These are phyloP conservation scores for Drosophila yakuba DNA, from an alignment of 1,140 invertebrate species.

Conservation along the genomic window DNA sequence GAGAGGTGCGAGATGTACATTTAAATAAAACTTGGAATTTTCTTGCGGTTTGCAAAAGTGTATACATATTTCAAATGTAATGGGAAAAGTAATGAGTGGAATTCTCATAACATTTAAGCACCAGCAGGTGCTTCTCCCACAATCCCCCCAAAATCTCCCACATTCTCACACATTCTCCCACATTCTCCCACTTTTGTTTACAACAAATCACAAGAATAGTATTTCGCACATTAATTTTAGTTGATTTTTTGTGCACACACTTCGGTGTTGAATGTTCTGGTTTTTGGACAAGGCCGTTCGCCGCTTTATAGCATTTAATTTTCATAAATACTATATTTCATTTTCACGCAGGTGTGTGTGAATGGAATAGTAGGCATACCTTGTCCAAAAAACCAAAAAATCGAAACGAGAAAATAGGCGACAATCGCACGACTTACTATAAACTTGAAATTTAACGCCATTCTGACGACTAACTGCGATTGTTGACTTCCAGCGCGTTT, in stretches of 20 bases:
- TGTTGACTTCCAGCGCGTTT: slow-evolving; percentile 73
- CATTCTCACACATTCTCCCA: neutral
- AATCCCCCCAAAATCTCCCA: neutral
- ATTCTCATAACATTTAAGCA: neutral
- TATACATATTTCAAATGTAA: neutral
- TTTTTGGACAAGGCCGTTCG: slow-evolving; percentile 38
- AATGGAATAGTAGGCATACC: neutral
- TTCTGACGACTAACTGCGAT: slow-evolving; percentile 39
- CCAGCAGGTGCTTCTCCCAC: neutral
- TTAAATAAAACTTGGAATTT: neutral
- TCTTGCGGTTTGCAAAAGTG: neutral
- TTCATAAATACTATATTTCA: slow-evolving; percentile 9
- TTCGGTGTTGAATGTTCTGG: slow-evolving; percentile 20
- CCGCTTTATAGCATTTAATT: slow-evolving; percentile 2
- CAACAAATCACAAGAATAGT: slow-evolving; percentile 38
- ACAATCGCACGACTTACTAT: slow-evolving; percentile 14
- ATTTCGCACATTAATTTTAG: slow-evolving; percentile 35
- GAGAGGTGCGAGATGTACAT: slow-evolving; percentile 5
- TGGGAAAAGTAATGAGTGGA: neutral
- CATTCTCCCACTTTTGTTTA: slow-evolving; percentile 10
- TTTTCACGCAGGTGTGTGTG: slow-evolving; percentile 21
- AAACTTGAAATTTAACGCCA: slow-evolving; percentile 68
- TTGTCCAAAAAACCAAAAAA: neutral
- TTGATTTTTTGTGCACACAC: slow-evolving; percentile 23
- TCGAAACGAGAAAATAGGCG: slow-evolving; percentile 16